Evolutionary conservation across 2,888 invertebrate genomes (phyloP), one percentile per base, ranked within the genome.

Genomic region (Callyntrura guangdongensis): DNA sequence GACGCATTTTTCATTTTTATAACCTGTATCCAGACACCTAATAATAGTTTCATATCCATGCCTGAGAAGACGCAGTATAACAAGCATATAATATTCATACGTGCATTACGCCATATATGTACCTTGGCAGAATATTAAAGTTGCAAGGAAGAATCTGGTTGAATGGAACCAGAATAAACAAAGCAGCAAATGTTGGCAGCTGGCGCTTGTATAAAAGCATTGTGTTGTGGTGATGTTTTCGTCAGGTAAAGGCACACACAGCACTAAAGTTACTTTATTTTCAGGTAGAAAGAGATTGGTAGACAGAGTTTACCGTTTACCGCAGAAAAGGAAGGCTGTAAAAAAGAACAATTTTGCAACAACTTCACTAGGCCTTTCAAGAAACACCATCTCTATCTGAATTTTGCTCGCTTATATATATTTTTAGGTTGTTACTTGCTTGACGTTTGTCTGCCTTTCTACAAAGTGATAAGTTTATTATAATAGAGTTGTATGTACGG

Each of bases 171-270:
- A 17, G 59, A 17, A 17, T 74, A 49, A 74, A 67, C 72, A 45
- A 79, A 56, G n/a, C 14, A 22, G 36, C 81, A 88, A 88, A 81
- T 88, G 87, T 82, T 81, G 81, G 81, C 87, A 88, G 87, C 87
- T 88, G 87, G 81, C 17, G 27, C 20, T 36, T 61, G 27, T 17
- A 49, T 53, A 27, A 20, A 67, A 11, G 12, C 45, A 27, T 82
- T n/a, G n/a, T n/a, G n/a, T n/a, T n/a, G n/a, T n/a, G 9, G 1
- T 27, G 4, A 47, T 74, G 9, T 72, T 25, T 47, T 25, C 27
- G 53, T 49, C 77, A 79, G 53, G 77, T 79, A 53, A 53, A 72
- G 14, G n/a, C n/a, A n/a, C n/a, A n/a, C n/a, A n/a, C 36, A 11
- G 27, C 12, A 12, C 12, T n/a, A 67, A 36, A 5, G 27, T 67